Evolutionary conservation across 1,140 invertebrate genomes (phyloP).

Genomic region (Luehdorfia chinensis): DNA sequence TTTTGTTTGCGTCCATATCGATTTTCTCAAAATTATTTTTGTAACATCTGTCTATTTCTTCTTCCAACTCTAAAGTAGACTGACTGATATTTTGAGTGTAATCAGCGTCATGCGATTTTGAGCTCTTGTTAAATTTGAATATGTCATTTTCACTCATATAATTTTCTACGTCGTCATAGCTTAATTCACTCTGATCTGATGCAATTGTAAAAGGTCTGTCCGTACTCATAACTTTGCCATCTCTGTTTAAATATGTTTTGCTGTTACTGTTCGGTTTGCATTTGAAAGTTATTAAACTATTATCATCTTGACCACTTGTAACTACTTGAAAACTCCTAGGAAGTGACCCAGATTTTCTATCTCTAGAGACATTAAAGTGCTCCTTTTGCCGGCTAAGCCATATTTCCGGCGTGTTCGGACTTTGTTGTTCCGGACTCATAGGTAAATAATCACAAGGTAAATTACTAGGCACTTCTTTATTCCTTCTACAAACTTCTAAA

Average conservation of each 20-base stretch:
- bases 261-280: constrained; percentile 69
- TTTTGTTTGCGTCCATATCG: constrained; percentile 58
- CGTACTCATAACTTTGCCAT: constrained; percentile 74
- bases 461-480: constrained; percentile 44
- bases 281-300: constrained; percentile 60
- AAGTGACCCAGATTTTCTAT: constrained; percentile 85
- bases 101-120: constrained; percentile 61
- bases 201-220: constrained; percentile 84
- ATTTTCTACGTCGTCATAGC: constrained; percentile 78
- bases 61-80: constrained; percentile 71
- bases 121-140: constrained; percentile 78
- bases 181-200: constrained; percentile 80
- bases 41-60: constrained; percentile 73
- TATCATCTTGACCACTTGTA: constrained; percentile 61
- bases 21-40: constrained; percentile 70
- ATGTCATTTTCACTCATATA: constrained; percentile 73
- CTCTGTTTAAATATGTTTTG: constrained; percentile 75
- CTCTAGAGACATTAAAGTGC: constrained; percentile 71
- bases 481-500: constrained; percentile 54
- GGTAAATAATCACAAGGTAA: constrained; percentile 58
- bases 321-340: constrained; percentile 86
- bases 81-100: constrained; percentile 73
- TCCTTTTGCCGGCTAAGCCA: constrained; percentile 76
- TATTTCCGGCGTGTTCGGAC: constrained; percentile 71
- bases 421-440: constrained; percentile 68